Percentiles rank a stretch among this genome's conserved stretches.
These are phyloP conservation scores for Pachycephus smyrnensis DNA, from an alignment of 2,888 invertebrate genomes.

Conservation along the genomic window DNA sequence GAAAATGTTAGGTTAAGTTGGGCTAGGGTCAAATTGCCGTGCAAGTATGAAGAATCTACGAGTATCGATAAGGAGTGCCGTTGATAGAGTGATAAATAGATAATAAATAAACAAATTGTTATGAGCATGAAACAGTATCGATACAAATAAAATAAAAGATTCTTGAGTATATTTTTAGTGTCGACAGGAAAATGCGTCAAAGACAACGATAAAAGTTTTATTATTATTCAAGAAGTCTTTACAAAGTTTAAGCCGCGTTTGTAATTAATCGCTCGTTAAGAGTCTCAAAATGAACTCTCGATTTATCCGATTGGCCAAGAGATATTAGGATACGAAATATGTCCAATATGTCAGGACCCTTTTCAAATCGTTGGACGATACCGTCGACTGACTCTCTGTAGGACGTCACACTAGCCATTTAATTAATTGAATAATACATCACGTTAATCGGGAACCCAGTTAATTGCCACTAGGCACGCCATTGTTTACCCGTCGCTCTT, in stretches of 20 bases:
- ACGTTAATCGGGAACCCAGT: constrained; percentile 48
- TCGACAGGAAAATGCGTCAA: background rate
- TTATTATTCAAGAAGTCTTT: background rate
- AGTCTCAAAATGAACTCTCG: background rate
- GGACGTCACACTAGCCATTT: constrained; percentile 25
- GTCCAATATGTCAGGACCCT: background rate
- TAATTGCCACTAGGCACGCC: constrained; percentile 52
- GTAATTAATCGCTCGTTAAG: background rate
- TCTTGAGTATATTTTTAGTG: background rate
- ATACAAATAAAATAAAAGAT: background rate
- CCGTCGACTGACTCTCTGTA: background rate
- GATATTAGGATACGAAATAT: background rate
- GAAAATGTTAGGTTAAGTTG: background rate
- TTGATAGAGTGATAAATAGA: background rate
- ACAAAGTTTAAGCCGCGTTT: background rate
- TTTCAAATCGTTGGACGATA: background rate
- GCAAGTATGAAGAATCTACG: background rate
- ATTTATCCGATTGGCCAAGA: background rate
- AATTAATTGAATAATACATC: constrained; percentile 58
- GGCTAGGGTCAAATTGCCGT: background rate
- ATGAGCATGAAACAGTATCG: background rate
- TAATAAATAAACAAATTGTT: background rate
- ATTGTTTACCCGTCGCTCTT: constrained; percentile 40
- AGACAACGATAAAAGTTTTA: background rate
- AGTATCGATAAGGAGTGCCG: background rate